phyloP scores from a whole-genome alignment of 1,140 invertebrate genomes.

The Drosophila arizonae region DNA sequence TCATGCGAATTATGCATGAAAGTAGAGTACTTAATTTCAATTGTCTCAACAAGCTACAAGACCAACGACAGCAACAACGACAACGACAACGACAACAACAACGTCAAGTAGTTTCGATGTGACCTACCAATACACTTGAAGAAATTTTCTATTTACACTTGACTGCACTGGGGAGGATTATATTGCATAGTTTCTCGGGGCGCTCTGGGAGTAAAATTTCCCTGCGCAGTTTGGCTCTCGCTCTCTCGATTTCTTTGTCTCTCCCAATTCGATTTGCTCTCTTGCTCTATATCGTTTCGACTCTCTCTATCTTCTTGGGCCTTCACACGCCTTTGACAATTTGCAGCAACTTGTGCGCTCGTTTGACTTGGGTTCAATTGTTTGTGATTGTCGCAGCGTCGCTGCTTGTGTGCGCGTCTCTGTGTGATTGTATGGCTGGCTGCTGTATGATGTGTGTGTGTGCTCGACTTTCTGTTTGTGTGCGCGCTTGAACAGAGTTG shows the following conservation, averaged over 20 bases:
- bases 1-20: slow-evolving; percentile 81
- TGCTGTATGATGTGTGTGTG: slow-evolving; percentile 36
- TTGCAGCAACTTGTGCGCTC: slow-evolving; percentile 81
- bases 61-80: slow-evolving; percentile 32
- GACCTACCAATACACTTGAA: slow-evolving; percentile 80
- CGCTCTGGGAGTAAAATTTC: slow-evolving; percentile 57
- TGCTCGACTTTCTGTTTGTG: slow-evolving; percentile 9
- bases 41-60: slow-evolving; percentile 68
- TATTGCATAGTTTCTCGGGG: slow-evolving; percentile 39
- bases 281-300: background rate
- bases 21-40: slow-evolving; percentile 81
- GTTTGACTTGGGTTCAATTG: slow-evolving; percentile 81
- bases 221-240: slow-evolving; percentile 53
- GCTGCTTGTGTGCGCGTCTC: slow-evolving; percentile 26
- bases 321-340: slow-evolving; percentile 77
- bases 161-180: slow-evolving; percentile 58
- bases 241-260: background rate
- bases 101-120: slow-evolving; percentile 71
- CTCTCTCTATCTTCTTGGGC: slow-evolving; percentile 37
- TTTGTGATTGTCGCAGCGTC: slow-evolving; percentile 75
- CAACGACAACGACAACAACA: slow-evolving; percentile 15
- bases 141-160: slow-evolving; percentile 81
- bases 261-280: slow-evolving; percentile 2
- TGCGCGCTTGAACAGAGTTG: slow-evolving; percentile 64
- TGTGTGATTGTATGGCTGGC: slow-evolving; percentile 25